phyloP scores from a whole-genome alignment of 30 jellyfish, hydroid and myxozoan species.

The Morbakka virulenta region DNA sequence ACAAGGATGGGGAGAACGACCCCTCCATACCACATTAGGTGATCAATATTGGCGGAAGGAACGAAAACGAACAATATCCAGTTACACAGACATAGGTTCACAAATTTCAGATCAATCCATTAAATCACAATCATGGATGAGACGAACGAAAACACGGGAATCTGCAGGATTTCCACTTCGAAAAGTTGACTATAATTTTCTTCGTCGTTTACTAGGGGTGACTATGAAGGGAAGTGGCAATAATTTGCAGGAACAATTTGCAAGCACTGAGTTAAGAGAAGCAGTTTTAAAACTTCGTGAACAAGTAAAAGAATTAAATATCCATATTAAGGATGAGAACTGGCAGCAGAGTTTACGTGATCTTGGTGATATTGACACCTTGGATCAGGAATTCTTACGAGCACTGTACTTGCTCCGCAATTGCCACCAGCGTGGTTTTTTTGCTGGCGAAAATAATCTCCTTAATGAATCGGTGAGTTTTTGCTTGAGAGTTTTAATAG shows the following conservation, averaged over 20 bases:
- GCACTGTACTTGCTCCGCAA: constrained; percentile 81
- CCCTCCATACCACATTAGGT: background rate
- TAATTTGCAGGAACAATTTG: constrained; percentile 42
- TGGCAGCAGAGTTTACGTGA: constrained; percentile 62
- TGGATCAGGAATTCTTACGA: constrained; percentile 72
- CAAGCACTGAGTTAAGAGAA: constrained; percentile 57
- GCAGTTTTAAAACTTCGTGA: constrained; percentile 63
- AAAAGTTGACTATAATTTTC: constrained; percentile 40
- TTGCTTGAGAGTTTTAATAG: too few relatives aligned
- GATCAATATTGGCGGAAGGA: background rate
- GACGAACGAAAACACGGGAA: background rate
- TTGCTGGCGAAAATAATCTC: constrained; percentile 36
- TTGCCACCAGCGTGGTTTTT: constrained; percentile 61
- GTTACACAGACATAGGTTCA: constrained; percentile 55
- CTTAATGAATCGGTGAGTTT: too few relatives aligned
- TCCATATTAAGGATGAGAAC: constrained; percentile 45
- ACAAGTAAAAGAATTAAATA: constrained; percentile 44
- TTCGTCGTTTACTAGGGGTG: constrained; percentile 51
- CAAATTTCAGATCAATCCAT: constrained; percentile 44
- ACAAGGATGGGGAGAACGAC: background rate
- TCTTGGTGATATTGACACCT: constrained; percentile 51
- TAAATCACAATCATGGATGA: background rate
- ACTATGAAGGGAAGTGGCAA: constrained; percentile 2
- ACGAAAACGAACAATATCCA: background rate
- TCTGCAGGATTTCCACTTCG: background rate